Evolutionary conservation across 2,113 vertebrate genomes (phyloP), one percentile per base, ranked within the genome.

Genomic region (Odontophorus gujanensis): DNA sequence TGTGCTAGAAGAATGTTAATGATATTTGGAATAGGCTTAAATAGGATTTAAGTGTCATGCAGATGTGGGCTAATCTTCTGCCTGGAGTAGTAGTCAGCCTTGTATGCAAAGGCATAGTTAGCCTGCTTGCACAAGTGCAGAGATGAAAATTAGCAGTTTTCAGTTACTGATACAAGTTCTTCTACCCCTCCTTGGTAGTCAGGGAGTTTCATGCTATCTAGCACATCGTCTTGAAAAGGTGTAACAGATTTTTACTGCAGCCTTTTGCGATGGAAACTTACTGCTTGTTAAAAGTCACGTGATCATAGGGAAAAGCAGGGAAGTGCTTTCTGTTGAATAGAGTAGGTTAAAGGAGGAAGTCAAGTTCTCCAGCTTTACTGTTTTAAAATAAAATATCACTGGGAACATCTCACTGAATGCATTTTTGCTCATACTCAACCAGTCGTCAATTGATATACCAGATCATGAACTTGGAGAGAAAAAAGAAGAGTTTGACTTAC

Each of bases 21-120:
- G 87, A 21, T 92, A 85, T 81, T 89, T 93, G 63, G 53, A 85
- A 77, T 79, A 81, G 82, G 76, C 57, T 87, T 74, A 86, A 76
- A 63, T 57, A 51, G 93, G 87, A 86, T 72, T 95, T 75, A 75
- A 83, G 76, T 81, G 65, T 53, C 61, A 68, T 85, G 65, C 73
- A 95, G 72, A 77, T 89, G 72, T 65, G 85, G 67, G 72, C 68
- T 92, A 86, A 71, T 77, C 45, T 59, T 89, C 63, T 81, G 42
- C 59, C 34, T 13, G 30, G 36, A 36, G 32, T n/a, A 36, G 32
- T 20, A 78, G 81, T 40, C 65, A 71, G 20, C 28, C 38, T 69
- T 85, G 77, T 32, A 57, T 65, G 48, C 76, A 84, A 86, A 78
- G 24, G 40, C 13, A 3, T 19, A 51, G 30, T 32, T 55, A 93